Base-by-base conservation (phyloP, 2,888 invertebrate genomes). In the Chromoteleia sp. region DNA sequence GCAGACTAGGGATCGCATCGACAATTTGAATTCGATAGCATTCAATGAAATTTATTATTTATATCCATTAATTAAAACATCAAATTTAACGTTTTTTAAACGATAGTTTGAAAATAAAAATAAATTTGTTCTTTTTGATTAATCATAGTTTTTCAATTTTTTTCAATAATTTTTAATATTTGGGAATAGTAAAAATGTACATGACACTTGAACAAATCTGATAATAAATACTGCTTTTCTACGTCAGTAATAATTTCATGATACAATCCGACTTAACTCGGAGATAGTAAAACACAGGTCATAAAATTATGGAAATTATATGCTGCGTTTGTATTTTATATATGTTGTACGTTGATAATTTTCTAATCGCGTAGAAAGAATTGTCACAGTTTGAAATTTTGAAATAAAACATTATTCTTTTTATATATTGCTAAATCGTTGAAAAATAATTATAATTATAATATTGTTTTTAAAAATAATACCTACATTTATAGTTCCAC, bases 271-370 rank as follows among this genome's bases (percentile, higher is more conserved):
- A 68, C 56, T 54, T 41, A 52, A 67, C 67, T 45, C 54, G 25
- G 33, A 56, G 45, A 56, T 56, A 56, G 56, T 43, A 54, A 68
- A 68, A 45, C 30, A 67, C 54, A 52, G 52, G 41, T 41, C 54
- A 43, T 56, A 68, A 68, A 68, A 43, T 68, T 68, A 68, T 68
- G 43, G 68, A 68, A 68, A 56, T 68, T 56, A 56, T 21, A 56
- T 8, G 39, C 41, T 30, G 43, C 41, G 17, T 39, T 45, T 68
- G 4, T 43, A 19, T 30, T 68, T 68, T 21, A 43, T 19, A 33
- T 43, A 41, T 14, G 30, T 19, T 19, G 15, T 19, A 45, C 30
- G 19, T 10, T 30, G 17, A 33, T 36, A 50, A 50, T 63, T 50
- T 63, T 36, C 48, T 63, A 63, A 63, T 63, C 21, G 63, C 12